Evolutionary conservation across 2,797 vertebrate species (phyloP).

Genomic region (Cottoperca gobio): DNA sequence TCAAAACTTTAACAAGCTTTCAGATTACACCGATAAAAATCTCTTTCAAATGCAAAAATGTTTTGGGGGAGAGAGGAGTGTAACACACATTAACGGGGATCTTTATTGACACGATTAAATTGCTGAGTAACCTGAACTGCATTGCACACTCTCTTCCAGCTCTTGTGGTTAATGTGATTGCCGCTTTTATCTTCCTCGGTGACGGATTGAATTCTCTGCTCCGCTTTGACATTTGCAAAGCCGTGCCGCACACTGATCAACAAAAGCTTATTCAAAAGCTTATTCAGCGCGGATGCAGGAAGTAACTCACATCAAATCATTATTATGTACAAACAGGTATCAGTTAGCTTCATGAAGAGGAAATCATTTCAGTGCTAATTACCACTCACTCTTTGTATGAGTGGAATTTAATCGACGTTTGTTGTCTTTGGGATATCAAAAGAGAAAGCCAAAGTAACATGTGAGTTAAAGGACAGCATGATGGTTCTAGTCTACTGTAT

Average conservation of each 20-base stretch:
- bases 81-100: conserved; percentile 44
- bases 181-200: conserved; percentile 47
- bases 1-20: conserved; percentile 57
- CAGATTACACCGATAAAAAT: conserved; percentile 44
- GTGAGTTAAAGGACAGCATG: conserved; percentile 23
- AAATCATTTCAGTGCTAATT: conserved; percentile 25
- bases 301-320: conserved; percentile 35
- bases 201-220: conserved; percentile 57
- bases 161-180: conserved; percentile 58
- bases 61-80: conserved; percentile 30
- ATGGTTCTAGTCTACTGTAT: conserved; percentile 34
- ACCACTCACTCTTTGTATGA: conserved; percentile 15
- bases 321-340: conserved; percentile 52
- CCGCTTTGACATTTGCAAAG: conserved; percentile 50
- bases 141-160: conserved; percentile 22
- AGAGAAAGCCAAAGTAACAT: neutral
- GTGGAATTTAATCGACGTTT: conserved; percentile 4
- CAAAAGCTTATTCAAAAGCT: conserved; percentile 21
- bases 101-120: conserved; percentile 56
- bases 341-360: neutral
- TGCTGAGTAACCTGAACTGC: conserved; percentile 65
- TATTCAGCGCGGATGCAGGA: conserved; percentile 6
- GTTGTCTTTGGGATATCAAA: conserved; percentile 24
- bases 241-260: conserved; percentile 8
- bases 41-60: conserved; percentile 48